Evolutionary conservation across 1,140 invertebrate genomes (phyloP).

Genomic region (Oncopodura yosiiana): DNA sequence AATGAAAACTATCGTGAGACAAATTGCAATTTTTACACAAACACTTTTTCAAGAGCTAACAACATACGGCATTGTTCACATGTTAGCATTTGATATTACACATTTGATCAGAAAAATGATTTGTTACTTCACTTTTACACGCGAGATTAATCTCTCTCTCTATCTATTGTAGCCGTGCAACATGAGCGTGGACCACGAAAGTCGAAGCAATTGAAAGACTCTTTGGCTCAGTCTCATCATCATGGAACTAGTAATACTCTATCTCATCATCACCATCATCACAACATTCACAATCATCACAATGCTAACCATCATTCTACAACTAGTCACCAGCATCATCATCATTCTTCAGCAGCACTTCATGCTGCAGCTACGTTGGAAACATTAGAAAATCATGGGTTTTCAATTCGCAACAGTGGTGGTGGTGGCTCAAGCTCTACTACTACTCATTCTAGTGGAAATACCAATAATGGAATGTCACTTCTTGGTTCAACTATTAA

Average conservation of each 20-base stretch:
- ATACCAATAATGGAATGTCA: not conserved
- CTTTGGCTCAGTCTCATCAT: not conserved
- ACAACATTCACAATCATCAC: slow-evolving; percentile 12
- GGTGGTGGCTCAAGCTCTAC: too few species aligned
- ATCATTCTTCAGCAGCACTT: slow-evolving; percentile 3
- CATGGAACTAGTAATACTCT: too few species aligned
- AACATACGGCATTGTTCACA: not conserved
- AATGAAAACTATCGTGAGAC: too few species aligned
- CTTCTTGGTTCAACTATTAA: not conserved
- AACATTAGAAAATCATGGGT: too few species aligned
- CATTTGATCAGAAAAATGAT: not conserved
- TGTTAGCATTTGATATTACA: not conserved
- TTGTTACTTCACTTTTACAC: not conserved
- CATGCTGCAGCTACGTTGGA: not conserved
- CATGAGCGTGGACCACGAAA: slow-evolving; percentile 52
- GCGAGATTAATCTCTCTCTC: not conserved
- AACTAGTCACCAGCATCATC: slow-evolving; percentile 20
- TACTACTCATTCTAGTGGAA: too few species aligned
- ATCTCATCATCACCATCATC: slow-evolving; percentile 14
- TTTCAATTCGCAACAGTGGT: too few species aligned
- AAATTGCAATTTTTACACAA: not conserved
- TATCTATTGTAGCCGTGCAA: slow-evolving; percentile 46
- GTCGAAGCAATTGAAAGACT: slow-evolving; percentile 43
- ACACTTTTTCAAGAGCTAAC: not conserved
- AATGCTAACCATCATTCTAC: slow-evolving; percentile 17